A percentile compares a stretch with the other conserved stretches of the same genome.
phyloP scores from a whole-genome alignment of 1,140 invertebrate genomes.

The Neomicropteryx cornuta region DNA sequence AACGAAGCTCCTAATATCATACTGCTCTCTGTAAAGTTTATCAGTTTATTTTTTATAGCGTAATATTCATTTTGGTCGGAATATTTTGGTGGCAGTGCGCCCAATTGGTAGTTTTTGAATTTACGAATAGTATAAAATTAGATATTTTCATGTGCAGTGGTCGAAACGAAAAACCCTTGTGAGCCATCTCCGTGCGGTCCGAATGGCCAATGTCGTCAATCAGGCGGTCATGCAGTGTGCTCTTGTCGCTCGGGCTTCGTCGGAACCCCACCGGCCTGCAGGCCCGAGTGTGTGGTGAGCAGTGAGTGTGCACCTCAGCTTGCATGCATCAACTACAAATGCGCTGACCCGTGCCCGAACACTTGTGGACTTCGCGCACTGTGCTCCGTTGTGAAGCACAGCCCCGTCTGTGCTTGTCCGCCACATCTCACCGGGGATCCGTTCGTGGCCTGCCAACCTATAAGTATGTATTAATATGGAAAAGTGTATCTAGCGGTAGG shows the following conservation, averaged over 20 bases:
- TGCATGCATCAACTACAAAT: slow-evolving; percentile 69
- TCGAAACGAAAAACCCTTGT: slow-evolving; percentile 53
- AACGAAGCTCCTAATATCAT: not conserved
- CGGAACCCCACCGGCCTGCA: slow-evolving; percentile 60
- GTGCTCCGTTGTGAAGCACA: slow-evolving; percentile 57
- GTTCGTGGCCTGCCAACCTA: slow-evolving; percentile 44
- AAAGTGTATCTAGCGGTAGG: too few relatives aligned
- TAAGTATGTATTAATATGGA: slow-evolving; percentile 27
- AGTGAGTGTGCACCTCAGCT: slow-evolving; percentile 57
- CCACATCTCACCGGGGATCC: slow-evolving; percentile 65
- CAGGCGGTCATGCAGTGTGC: slow-evolving; percentile 62
- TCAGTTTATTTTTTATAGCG: not conserved
- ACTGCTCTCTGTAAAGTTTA: not conserved
- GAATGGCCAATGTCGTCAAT: slow-evolving; percentile 61
- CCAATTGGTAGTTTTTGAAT: too few relatives aligned
- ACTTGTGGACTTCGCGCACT: slow-evolving; percentile 62
- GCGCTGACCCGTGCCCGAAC: slow-evolving; percentile 66
- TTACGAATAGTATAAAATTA: too few relatives aligned
- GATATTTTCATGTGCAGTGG: slow-evolving; percentile 33
- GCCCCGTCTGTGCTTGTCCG: slow-evolving; percentile 60
- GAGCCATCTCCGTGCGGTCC: slow-evolving; percentile 65
- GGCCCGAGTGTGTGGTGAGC: slow-evolving; percentile 65
- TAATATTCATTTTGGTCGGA: slow-evolving; percentile 1
- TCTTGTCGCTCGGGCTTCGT: slow-evolving; percentile 58
- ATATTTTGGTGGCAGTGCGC: too few relatives aligned